These are phyloP conservation scores for Lutraria rhynchaena DNA, from an alignment of 1,140 invertebrate species.

Conservation along the genomic window DNA sequence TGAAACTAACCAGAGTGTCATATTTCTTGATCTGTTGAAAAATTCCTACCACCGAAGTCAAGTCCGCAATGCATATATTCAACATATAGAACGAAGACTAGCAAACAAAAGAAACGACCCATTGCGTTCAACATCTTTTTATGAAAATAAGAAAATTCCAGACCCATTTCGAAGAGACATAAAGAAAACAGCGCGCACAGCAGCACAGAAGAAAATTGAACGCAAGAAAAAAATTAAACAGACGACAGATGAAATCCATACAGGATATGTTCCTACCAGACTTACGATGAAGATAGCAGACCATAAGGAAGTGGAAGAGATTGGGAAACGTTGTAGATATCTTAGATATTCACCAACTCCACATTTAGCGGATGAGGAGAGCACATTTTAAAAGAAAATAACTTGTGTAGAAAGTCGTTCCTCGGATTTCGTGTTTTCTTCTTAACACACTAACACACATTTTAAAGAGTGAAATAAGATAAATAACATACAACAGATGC, in stretches of 20 bases:
- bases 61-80: slow-evolving; percentile 28
- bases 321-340: slow-evolving; percentile 43
- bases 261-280: slow-evolving; percentile 41
- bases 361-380: too few species aligned
- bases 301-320: slow-evolving; percentile 42
- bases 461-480: too few species aligned
- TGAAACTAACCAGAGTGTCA: slow-evolving; percentile 50
- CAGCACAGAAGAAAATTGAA: slow-evolving; percentile 54
- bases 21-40: slow-evolving; percentile 52
- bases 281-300: slow-evolving; percentile 48
- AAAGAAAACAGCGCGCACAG: slow-evolving; percentile 40
- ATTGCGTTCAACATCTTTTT: slow-evolving; percentile 47
- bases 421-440: too few species aligned
- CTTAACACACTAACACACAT: too few species aligned
- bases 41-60: slow-evolving; percentile 25
- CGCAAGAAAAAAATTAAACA: slow-evolving; percentile 57
- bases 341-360: background rate
- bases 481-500: too few species aligned
- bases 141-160: slow-evolving; percentile 44
- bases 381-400: too few species aligned
- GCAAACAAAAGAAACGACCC: slow-evolving; percentile 36
- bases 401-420: too few species aligned
- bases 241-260: slow-evolving; percentile 51
- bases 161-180: slow-evolving; percentile 39
- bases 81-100: slow-evolving; percentile 38